phyloP scores from a whole-genome alignment of 53 echinoderm and acorn worm species.

The Glandiceps talaboti region DNA sequence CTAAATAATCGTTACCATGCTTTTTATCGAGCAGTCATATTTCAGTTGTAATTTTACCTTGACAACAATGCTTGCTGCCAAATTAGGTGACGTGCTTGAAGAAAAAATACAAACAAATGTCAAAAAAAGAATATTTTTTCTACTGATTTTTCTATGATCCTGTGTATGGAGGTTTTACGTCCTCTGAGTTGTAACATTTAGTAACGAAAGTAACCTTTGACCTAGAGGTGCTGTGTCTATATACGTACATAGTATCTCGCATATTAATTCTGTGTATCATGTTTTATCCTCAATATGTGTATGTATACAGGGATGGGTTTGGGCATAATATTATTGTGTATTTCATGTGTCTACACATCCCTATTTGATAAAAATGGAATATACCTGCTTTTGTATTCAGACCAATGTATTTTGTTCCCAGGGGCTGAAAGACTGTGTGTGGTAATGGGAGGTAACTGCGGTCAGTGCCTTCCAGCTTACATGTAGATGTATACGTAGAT shows the following conservation, averaged over 20 bases:
- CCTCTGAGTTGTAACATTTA: not conserved
- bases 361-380: too few species aligned
- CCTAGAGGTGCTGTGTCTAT: not conserved
- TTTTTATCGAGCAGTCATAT: not conserved
- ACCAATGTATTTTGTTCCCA: too few species aligned
- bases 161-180: not conserved
- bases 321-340: not conserved
- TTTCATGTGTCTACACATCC: not conserved
- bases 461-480: too few species aligned
- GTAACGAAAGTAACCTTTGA: not conserved
- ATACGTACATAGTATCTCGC: not conserved
- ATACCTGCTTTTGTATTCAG: too few species aligned
- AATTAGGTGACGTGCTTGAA: not conserved
- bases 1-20: not conserved
- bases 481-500: too few species aligned
- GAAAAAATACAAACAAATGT: not conserved
- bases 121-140: not conserved
- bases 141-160: not conserved
- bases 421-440: too few species aligned
- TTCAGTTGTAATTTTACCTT: too few species aligned
- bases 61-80: not conserved
- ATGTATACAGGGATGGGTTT: not conserved
- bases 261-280: not conserved
- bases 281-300: not conserved
- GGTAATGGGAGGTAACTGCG: too few species aligned